phyloP scores from a whole-genome alignment of 2,888 invertebrate species.

The Xylophagus ater region DNA sequence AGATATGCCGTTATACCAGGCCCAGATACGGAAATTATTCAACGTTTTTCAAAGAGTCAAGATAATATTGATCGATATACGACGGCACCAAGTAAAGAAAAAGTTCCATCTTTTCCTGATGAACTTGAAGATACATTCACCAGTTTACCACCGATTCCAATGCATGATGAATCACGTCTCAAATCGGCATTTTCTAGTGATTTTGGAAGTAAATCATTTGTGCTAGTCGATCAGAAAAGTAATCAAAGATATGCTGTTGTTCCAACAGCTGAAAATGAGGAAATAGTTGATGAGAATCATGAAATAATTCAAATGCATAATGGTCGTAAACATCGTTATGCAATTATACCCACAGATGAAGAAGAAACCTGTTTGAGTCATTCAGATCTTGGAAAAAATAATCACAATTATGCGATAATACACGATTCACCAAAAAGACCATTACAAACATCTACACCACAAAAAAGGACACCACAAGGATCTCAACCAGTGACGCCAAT shows the following conservation, averaged over 20 bases:
- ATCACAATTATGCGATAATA: constrained; percentile 20
- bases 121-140: constrained; percentile 29
- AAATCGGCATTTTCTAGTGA: constrained; percentile 39
- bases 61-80: constrained; percentile 32
- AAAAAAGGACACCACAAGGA: constrained; percentile 4
- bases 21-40: constrained; percentile 24
- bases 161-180: constrained; percentile 21
- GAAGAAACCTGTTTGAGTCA: constrained; percentile 38
- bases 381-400: constrained; percentile 37
- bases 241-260: constrained; percentile 52
- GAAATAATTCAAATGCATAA: constrained; percentile 40
- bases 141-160: constrained; percentile 31
- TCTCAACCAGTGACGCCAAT: constrained; percentile 41
- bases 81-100: constrained; percentile 23
- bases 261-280: constrained; percentile 50
- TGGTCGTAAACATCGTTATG: constrained; percentile 43
- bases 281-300: constrained; percentile 38
- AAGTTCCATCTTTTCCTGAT: constrained; percentile 29
- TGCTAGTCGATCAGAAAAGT: constrained; percentile 44
- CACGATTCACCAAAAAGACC: constrained; percentile 18
- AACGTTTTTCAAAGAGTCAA: constrained; percentile 35
- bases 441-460: constrained; percentile 33
- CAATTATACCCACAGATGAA: constrained; percentile 48
- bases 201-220: constrained; percentile 36
- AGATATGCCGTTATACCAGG: constrained; percentile 37